Evolutionary conservation across 2,113 vertebrate species (phyloP).

Genomic region (Lates calcarifer): DNA sequence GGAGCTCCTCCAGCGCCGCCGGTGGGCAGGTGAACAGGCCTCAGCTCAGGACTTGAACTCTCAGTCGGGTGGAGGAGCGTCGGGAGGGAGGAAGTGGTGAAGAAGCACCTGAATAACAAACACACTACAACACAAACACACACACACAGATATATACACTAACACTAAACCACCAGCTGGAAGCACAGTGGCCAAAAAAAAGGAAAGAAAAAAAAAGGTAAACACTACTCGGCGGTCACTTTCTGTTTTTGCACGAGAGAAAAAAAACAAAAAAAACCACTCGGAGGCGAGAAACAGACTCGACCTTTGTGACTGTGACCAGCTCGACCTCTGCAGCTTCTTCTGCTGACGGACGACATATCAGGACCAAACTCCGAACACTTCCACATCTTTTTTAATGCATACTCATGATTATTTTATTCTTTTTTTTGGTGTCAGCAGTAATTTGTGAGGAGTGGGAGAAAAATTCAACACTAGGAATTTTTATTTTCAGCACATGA

Average conservation of each 20-base stretch:
- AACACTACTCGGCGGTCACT: conserved; percentile 35
- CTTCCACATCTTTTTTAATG: conserved; percentile 43
- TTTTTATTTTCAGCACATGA: not conserved
- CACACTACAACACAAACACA: conserved; percentile 47
- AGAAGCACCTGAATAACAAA: conserved; percentile 35
- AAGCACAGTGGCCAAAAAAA: conserved; percentile 37
- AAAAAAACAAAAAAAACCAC: conserved; percentile 43
- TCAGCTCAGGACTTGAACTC: conserved; percentile 60
- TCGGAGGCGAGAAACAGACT: conserved; percentile 8
- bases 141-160: conserved; percentile 32
- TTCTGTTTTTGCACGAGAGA: conserved; percentile 51
- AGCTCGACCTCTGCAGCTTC: conserved; percentile 21
- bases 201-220: too few relatives aligned
- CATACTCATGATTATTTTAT: conserved; percentile 38
- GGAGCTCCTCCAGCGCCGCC: conserved; percentile 94
- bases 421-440: conserved; percentile 39
- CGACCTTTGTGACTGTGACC: conserved; percentile 19
- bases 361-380: conserved; percentile 69
- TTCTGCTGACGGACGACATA: conserved; percentile 42
- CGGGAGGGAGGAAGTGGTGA: conserved; percentile 13
- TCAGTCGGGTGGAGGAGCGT: conserved; percentile 26
- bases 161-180: conserved; percentile 67
- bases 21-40: conserved; percentile 89
- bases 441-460: conserved; percentile 22
- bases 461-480: not conserved